Evolutionary conservation across 64 coral and sea anemone genomes (phyloP).

Genomic region (Dendronephthya gigantea): DNA sequence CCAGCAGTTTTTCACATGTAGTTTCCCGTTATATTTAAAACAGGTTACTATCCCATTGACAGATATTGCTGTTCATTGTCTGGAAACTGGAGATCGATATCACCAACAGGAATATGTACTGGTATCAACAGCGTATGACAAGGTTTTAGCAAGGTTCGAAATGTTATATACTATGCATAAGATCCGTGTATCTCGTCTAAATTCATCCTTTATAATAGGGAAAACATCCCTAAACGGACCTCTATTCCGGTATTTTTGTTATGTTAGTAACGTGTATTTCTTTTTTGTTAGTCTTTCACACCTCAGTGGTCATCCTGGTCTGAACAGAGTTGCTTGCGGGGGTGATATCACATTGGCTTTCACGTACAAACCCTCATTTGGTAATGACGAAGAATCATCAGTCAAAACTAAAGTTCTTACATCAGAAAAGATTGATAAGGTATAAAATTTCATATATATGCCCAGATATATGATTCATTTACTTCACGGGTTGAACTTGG

Average conservation of each 20-base stretch:
- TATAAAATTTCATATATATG: not conserved
- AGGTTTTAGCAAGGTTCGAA: constrained; percentile 43
- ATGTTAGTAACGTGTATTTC: too few relatives aligned
- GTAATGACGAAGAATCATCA: constrained; percentile 49
- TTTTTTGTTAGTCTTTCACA: constrained; percentile 42
- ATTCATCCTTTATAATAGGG: not conserved
- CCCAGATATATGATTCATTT: too few relatives aligned
- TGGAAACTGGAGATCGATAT: constrained; percentile 18
- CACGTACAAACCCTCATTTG: constrained; percentile 51
- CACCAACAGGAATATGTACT: constrained; percentile 48
- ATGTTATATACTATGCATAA: not conserved
- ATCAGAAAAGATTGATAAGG: constrained; percentile 6
- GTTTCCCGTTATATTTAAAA: not conserved
- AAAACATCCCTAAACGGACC: too few relatives aligned
- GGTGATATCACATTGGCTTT: constrained; percentile 80
- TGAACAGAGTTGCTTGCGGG: constrained; percentile 53
- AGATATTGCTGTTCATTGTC: constrained; percentile 51
- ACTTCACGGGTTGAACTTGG: too few relatives aligned
- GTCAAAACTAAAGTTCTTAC: constrained; percentile 40
- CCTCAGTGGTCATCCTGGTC: constrained; percentile 52
- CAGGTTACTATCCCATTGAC: constrained; percentile 54
- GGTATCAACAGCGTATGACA: constrained; percentile 50
- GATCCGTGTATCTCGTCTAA: too few relatives aligned
- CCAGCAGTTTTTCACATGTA: too few relatives aligned
- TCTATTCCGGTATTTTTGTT: too few relatives aligned